A percentile compares a stretch with the other conserved stretches of the same genome.
phyloP scores from a whole-genome alignment of 2,113 vertebrate species.

The Labrus mixtus region DNA sequence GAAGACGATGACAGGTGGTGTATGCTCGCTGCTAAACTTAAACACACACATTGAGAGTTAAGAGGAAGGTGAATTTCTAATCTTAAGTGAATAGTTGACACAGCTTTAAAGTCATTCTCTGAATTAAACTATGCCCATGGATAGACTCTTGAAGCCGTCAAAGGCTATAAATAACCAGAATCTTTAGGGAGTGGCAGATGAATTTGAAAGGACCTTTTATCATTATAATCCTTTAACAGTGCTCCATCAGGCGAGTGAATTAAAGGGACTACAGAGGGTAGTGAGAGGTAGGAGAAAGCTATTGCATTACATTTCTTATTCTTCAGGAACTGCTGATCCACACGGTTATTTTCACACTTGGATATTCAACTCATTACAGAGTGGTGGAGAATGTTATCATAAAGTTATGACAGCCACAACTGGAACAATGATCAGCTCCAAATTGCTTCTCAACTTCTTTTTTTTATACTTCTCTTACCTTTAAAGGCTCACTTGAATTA shows the following conservation, averaged over 20 bases:
- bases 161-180: slow-evolving; percentile 58
- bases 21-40: slow-evolving; percentile 30
- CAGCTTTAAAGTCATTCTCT: slow-evolving; percentile 46
- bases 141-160: slow-evolving; percentile 36
- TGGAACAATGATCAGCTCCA: slow-evolving; percentile 51
- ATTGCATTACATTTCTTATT: slow-evolving; percentile 68
- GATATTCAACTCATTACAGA: slow-evolving; percentile 64
- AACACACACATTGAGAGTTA: slow-evolving; percentile 4
- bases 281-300: slow-evolving; percentile 48
- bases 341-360: slow-evolving; percentile 61
- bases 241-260: slow-evolving; percentile 63
- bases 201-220: slow-evolving; percentile 66
- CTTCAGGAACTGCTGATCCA: slow-evolving; percentile 62
- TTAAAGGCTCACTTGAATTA: slow-evolving; percentile 40
- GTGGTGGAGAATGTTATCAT: slow-evolving; percentile 54
- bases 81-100: slow-evolving; percentile 34
- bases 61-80: not conserved
- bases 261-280: slow-evolving; percentile 57
- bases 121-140: slow-evolving; percentile 44
- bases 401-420: slow-evolving; percentile 59
- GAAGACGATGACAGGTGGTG: slow-evolving; percentile 97
- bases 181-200: slow-evolving; percentile 58
- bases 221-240: slow-evolving; percentile 68
- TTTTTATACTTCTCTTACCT: slow-evolving; percentile 48
- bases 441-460: slow-evolving; percentile 45